A percentile compares a stretch with the other conserved stretches of the same genome.
phyloP scores from a whole-genome alignment of 2,888 invertebrate species.

The Operophtera brumata region DNA sequence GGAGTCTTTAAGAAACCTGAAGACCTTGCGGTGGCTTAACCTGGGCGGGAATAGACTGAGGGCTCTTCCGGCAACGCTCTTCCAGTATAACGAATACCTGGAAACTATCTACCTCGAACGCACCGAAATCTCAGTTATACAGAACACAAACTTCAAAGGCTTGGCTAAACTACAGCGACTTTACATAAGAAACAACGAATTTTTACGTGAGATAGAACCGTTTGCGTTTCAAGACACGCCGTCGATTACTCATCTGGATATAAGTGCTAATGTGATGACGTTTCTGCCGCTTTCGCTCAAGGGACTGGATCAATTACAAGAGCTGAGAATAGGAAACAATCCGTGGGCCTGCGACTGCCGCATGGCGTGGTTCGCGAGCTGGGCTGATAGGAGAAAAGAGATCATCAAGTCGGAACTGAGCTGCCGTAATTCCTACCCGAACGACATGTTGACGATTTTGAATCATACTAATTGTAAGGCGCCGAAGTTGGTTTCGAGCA shows the following conservation, averaged over 20 bases:
- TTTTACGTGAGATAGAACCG: slow-evolving; percentile 82
- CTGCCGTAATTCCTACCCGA: slow-evolving; percentile 84
- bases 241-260: slow-evolving; percentile 82
- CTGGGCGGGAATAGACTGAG: slow-evolving; percentile 82
- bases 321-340: slow-evolving; percentile 86
- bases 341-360: slow-evolving; percentile 93
- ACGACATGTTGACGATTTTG: slow-evolving; percentile 86
- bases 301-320: slow-evolving; percentile 82
- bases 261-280: slow-evolving; percentile 85
- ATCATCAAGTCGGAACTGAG: slow-evolving; percentile 82
- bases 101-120: slow-evolving; percentile 82
- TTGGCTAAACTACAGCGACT: slow-evolving; percentile 81
- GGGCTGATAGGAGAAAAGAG: slow-evolving; percentile 76
- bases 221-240: slow-evolving; percentile 83
- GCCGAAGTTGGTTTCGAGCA: slow-evolving; percentile 81
- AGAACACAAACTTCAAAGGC: slow-evolving; percentile 84
- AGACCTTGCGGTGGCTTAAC: slow-evolving; percentile 78
- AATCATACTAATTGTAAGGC: slow-evolving; percentile 85
- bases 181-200: slow-evolving; percentile 82
- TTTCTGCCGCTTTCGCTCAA: slow-evolving; percentile 86
- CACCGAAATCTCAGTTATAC: slow-evolving; percentile 84
- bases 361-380: slow-evolving; percentile 86
- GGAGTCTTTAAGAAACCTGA: slow-evolving; percentile 82
- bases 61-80: slow-evolving; percentile 81
- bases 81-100: slow-evolving; percentile 83